Evolutionary conservation across 2,888 invertebrate species (phyloP).

Genomic region (Cartodere bifasciata): DNA sequence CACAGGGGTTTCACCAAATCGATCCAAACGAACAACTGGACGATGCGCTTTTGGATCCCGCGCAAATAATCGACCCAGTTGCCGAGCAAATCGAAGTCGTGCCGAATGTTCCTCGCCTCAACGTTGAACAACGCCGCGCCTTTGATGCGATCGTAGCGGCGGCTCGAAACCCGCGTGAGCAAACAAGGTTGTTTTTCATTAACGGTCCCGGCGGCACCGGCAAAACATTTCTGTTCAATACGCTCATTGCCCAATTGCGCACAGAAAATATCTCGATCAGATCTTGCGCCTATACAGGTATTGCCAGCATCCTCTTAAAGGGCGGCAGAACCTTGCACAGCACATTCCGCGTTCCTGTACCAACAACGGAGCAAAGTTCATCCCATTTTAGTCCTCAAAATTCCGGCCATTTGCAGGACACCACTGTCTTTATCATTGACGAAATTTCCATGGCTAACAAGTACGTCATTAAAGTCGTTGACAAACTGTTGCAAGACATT

Average conservation of each 20-base stretch:
- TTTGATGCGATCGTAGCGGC: not conserved
- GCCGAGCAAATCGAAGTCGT: not conserved
- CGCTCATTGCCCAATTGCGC: slow-evolving; percentile 13
- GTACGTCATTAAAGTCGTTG: slow-evolving; percentile 3
- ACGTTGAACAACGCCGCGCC: not conserved
- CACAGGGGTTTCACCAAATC: slow-evolving; percentile 5
- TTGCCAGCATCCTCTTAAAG: slow-evolving; percentile 24
- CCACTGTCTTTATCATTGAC: slow-evolving; percentile 4
- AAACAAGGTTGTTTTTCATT: slow-evolving; percentile 11
- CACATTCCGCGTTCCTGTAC: not conserved
- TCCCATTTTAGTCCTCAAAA: not conserved
- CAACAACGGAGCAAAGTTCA: not conserved
- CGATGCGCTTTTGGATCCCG: not conserved
- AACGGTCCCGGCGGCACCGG: slow-evolving; percentile 33
- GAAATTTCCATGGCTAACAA: slow-evolving; percentile 9
- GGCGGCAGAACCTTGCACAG: slow-evolving; percentile 17
- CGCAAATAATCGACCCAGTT: too few species aligned
- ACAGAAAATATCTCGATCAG: not conserved
- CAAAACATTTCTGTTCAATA: slow-evolving; percentile 29
- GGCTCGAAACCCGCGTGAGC: not conserved
- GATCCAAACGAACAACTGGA: not conserved
- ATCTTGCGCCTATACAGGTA: slow-evolving; percentile 24
- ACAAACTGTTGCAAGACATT: slow-evolving; percentile 10
- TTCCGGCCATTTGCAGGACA: too few species aligned
- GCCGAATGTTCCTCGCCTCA: not conserved